Evolutionary conservation across 1,140 invertebrate species (phyloP), one percentile per base, ranked within the genome.

Genomic region (Zelostemma sp.): DNA sequence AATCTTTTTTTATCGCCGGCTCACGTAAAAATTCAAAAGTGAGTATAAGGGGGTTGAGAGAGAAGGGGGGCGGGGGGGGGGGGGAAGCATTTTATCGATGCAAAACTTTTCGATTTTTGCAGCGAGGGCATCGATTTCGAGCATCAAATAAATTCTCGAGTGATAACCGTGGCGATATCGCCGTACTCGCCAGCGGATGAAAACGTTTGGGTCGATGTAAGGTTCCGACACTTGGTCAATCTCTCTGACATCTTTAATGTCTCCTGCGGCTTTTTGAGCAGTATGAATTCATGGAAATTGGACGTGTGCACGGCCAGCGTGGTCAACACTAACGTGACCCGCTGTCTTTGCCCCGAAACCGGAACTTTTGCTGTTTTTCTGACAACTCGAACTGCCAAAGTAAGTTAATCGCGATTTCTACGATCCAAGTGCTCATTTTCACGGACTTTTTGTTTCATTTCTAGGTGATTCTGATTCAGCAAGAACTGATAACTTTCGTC

Each of bases 51-150:
- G n/a, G n/a, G n/a, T n/a, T n/a, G n/a, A n/a, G n/a, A n/a, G n/a
- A n/a, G n/a, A n/a, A n/a, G n/a, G n/a, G n/a, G n/a, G n/a, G n/a
- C n/a, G n/a, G n/a, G n/a, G n/a, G n/a, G n/a, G n/a, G n/a, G n/a
- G n/a, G n/a, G n/a, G n/a, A n/a, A n/a, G 40, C 40, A 18, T 9
- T 51, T 2, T n/a, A 25, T 25, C 21, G 21, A 18, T 46, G n/a
- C 1, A 45, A 50, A 49, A 48, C 4, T 45, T 69, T 51, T 33
- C 31, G 31, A 53, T 67, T 68, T 12, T 74, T 72, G 14, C 73
- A 91, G 90, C 41, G 89, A 91, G 72, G 88, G 89, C 2, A 86
- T 83, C 12, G 90, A 91, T 74, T 79, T 90, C 40, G 89, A 91
- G 73, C 91, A 91, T 77, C 88, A 88, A 62, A 83, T 91, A 12